Base-by-base conservation (phyloP, 2,113 vertebrate species). In the Equus przewalskii region DNA sequence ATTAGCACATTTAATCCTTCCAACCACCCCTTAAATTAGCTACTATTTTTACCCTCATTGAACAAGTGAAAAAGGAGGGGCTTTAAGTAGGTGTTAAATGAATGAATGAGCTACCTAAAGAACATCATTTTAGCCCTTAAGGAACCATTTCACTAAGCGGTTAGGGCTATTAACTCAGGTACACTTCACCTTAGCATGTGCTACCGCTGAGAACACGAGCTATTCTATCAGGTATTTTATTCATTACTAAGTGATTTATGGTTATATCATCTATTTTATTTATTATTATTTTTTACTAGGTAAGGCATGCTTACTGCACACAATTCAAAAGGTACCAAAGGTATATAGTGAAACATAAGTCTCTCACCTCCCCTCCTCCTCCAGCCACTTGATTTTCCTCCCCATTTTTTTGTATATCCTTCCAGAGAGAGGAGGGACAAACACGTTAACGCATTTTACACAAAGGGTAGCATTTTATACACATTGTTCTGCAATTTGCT, bases 321-420 rank as follows among this genome's bases (percentile, higher is more conserved):
- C 21, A 62, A 24, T 41, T 46, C 36, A 54, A 46, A 82, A 88
- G n/a, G 19, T 7, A 46, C n/a, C n/a, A 62, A 75, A 69, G 9
- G 21, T 36, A 1, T 41, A 21, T 1, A 69, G 33, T 19, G 5
- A 46, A 13, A 58, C 0, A 0, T 14, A 36, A 44, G 13, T n/a
- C 67, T 64, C 78, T 81, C 51, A 51, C 13, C 41, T 16, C 15
- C 28, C 28, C 18, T 49, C 51, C 65, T 54, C 1, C 49, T 80
- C 26, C 28, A 54, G 36, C 4, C 24, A 33, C n/a, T 36, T 72
- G 1, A 1, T 49, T 26, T 12, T 21, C 11, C 56, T 33, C 36
- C 28, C 16, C n/a, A 16, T 62, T 54, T 70, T 46, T 76, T 94
- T 51, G 1, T 15, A 30, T 10, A 33, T 24, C 73, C 22, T 51